phyloP scores from a whole-genome alignment of 2,888 invertebrate species.

The Chaitophorus viminalis region DNA sequence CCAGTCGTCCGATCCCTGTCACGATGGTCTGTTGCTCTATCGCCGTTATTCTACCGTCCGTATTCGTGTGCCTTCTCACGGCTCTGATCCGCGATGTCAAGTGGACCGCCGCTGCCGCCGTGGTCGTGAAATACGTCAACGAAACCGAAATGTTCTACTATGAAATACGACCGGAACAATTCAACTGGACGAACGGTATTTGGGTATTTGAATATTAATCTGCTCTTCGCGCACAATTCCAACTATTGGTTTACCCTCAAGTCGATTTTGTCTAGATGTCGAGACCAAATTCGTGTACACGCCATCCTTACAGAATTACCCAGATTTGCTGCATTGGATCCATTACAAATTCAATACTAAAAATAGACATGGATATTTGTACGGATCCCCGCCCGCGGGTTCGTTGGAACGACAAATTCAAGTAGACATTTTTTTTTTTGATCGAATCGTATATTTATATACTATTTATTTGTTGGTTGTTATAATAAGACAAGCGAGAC shows the following conservation, averaged over 20 bases:
- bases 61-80: not conserved
- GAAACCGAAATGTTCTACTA: constrained; percentile 55
- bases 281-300: constrained; percentile 77
- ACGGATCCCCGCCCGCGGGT: constrained; percentile 81
- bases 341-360: constrained; percentile 83
- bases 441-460: too few species aligned
- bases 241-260: not conserved
- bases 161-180: constrained; percentile 49
- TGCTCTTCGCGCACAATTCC: not conserved
- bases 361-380: constrained; percentile 82
- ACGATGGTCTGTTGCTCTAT: not conserved
- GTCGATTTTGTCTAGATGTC: constrained; percentile 68
- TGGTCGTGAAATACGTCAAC: not conserved
- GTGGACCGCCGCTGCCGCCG: too few species aligned
- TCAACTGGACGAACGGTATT: constrained; percentile 59
- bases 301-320: constrained; percentile 79
- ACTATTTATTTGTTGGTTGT: too few species aligned
- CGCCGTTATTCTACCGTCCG: not conserved
- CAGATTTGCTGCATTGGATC: constrained; percentile 88
- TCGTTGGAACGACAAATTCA: constrained; percentile 9
- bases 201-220: not conserved
- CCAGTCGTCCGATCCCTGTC: not conserved
- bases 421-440: constrained; percentile 46
- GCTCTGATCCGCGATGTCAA: not conserved
- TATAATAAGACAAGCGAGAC: too few species aligned